phyloP scores from a whole-genome alignment of 2,888 invertebrate genomes.

The Andrena hattorfiana region DNA sequence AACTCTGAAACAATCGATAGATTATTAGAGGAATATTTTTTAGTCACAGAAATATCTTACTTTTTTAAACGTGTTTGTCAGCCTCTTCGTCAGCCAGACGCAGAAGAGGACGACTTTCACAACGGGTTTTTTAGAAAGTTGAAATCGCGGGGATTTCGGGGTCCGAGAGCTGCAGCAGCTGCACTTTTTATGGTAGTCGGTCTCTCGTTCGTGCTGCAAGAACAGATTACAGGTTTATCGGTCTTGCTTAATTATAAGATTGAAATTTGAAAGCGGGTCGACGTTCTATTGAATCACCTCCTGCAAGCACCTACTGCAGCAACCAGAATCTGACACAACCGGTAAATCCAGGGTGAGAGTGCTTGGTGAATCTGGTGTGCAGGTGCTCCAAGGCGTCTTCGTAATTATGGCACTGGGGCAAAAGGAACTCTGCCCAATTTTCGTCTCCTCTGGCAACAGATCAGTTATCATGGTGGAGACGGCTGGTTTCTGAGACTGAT shows the following conservation, averaged over 20 bases:
- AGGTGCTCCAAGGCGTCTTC: constrained; percentile 45
- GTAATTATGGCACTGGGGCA: background rate
- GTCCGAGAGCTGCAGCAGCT: background rate
- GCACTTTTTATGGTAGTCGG: background rate
- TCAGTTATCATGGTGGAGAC: background rate
- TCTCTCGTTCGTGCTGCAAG: constrained; percentile 22
- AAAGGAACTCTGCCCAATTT: background rate
- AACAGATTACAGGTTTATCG: constrained; percentile 8
- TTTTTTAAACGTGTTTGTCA: constrained; percentile 66
- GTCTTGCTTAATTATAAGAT: background rate
- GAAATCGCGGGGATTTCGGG: background rate
- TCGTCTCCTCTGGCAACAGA: constrained; percentile 2
- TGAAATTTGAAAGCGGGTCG: background rate
- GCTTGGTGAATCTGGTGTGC: constrained; percentile 48
- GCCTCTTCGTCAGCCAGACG: constrained; percentile 71
- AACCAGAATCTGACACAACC: constrained; percentile 60
- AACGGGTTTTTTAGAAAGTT: background rate
- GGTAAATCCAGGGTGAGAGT: constrained; percentile 63
- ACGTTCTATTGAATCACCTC: constrained; percentile 49
- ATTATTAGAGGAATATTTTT: too few species aligned
- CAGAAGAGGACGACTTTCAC: constrained; percentile 53
- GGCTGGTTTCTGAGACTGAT: background rate
- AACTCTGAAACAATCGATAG: constrained; percentile 64
- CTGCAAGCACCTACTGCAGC: constrained; percentile 11
- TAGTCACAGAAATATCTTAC: constrained; percentile 48